Evolutionary conservation across 2,113 vertebrate genomes (phyloP).

Genomic region (Cyanistes caeruleus): DNA sequence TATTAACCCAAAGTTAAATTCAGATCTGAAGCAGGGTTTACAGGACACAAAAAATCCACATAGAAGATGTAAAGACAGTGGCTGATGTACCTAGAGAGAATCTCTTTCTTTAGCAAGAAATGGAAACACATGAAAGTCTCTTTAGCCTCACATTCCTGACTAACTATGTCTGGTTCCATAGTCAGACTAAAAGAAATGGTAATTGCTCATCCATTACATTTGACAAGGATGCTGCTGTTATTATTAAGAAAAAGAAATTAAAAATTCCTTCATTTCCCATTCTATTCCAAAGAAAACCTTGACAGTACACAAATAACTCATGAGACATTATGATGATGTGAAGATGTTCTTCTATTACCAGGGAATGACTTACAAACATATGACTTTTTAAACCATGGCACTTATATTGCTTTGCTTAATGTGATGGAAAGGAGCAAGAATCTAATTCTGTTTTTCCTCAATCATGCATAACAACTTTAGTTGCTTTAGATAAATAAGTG

Average conservation of each 20-base stretch:
- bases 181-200: background rate
- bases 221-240: background rate
- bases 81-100: background rate
- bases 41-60: background rate
- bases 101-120: background rate
- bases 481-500: background rate
- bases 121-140: background rate
- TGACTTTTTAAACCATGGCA: background rate
- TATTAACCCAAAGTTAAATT: background rate
- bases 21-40: background rate
- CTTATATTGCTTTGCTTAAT: background rate
- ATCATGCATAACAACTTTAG: background rate
- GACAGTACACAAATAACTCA: background rate
- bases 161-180: background rate
- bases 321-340: background rate
- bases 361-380: background rate
- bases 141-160: conserved; percentile 2
- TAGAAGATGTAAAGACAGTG: background rate
- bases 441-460: background rate
- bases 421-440: background rate
- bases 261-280: background rate
- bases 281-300: background rate
- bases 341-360: background rate
- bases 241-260: background rate
- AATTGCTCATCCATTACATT: background rate